Base-by-base conservation (phyloP, 2,797 vertebrate genomes). In the Xiphophorus birchmanni region DNA sequence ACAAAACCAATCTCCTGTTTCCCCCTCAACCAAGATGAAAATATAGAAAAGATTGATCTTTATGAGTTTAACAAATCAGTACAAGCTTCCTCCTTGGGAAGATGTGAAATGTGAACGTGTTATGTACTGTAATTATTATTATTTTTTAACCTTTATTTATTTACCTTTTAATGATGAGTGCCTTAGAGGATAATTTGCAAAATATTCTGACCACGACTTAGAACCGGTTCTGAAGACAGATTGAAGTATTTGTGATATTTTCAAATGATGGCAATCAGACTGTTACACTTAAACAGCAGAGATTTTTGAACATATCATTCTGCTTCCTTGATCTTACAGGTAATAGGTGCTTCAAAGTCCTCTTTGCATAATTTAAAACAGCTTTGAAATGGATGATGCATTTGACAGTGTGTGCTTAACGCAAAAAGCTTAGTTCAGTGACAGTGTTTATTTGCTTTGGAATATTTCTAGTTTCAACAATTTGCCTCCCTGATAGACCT, bases 271-370 rank as follows among this genome's bases (percentile, higher is more conserved):
- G 21, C 75, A 84, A 81, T 79, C 15, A 82, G 15, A 10, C 63
- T 50, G n/a, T 9, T 3, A 26, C 5, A 6, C 29, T 80, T 72
- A 80, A 84, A 80, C 26, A 2, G 48, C 50, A 77, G 13, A 4
- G 56, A 35, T 82, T 75, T 78, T 42, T 83, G 77, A 77, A 80
- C 78, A 85, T 63, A 88, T 74, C 75, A 88, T 79, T 69, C 44
- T 84, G 74, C 71, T 75, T 84, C 74, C 21, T 67, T 77, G 15
- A 63, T 85, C 75, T 40, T 82, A 74, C 58, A 82, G 78, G 75
- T 78, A 83, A 69, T 82, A 67, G 56, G 48, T 75, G 84, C 71
- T 74, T 75, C 74, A 79, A 85, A 79, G 73, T 75, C 75, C 37
- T 87, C 29, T 72, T 82, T 80, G 84, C 50, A 76, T 56, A 32